phyloP scores from a whole-genome alignment of 2,888 invertebrate species.

The Drosophila tripunctata region DNA sequence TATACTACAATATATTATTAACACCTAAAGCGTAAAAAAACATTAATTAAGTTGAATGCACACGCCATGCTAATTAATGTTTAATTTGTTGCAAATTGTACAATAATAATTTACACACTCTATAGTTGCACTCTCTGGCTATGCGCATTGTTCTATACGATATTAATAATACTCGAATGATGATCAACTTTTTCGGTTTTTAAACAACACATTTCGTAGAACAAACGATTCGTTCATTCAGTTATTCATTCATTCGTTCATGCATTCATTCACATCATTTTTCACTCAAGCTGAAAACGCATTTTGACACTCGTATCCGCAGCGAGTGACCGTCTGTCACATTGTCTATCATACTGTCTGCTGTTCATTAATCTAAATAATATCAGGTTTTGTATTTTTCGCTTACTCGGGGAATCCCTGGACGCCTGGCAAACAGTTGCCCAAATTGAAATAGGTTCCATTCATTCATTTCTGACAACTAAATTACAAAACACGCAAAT shows the following conservation, averaged over 20 bases:
- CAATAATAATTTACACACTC: constrained; percentile 26
- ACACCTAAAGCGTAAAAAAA: constrained; percentile 67
- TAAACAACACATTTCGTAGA: background rate
- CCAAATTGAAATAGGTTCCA: constrained; percentile 45
- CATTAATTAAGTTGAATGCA: constrained; percentile 66
- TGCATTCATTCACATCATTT: constrained; percentile 17
- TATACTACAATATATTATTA: constrained; percentile 62
- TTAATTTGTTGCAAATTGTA: constrained; percentile 62
- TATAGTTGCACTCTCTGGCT: background rate
- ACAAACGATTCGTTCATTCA: background rate
- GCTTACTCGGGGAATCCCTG: constrained; percentile 36
- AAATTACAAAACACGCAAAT: constrained; percentile 46
- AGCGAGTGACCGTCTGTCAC: constrained; percentile 16
- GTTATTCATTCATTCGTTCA: constrained; percentile 5
- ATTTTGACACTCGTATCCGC: constrained; percentile 43
- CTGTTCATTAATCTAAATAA: constrained; percentile 59
- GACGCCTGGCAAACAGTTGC: constrained; percentile 29
- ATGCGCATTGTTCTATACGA: constrained; percentile 52
- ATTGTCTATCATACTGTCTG: constrained; percentile 22
- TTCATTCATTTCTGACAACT: constrained; percentile 40
- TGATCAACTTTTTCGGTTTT: constrained; percentile 11
- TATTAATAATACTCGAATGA: background rate
- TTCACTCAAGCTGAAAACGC: constrained; percentile 21
- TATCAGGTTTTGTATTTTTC: constrained; percentile 51
- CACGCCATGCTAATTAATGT: constrained; percentile 69